Conservation (phyloP, 2,113 vertebrate species). For the Ellobius talpinus region DNA sequence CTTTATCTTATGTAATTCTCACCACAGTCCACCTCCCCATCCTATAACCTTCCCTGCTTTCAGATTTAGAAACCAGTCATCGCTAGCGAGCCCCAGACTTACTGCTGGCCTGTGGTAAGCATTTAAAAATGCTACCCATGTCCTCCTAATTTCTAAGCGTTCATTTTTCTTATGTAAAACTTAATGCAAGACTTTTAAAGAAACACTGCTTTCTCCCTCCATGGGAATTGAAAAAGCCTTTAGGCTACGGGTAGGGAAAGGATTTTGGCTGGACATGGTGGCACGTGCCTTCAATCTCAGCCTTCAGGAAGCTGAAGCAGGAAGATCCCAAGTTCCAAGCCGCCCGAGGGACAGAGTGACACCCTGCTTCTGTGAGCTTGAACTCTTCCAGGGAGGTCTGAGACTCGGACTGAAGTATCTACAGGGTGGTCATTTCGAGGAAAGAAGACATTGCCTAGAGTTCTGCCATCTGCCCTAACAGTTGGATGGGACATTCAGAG, state of each 20-base stretch:
- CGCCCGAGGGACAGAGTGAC: not conserved
- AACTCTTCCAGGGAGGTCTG: not conserved
- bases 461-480: not conserved
- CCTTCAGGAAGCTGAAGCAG: not conserved
- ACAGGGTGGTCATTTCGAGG: not conserved
- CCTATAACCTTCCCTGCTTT: constrained; percentile 20
- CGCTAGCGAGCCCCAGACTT: not conserved
- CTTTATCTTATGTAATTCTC: constrained; percentile 32
- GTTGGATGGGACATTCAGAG: not conserved
- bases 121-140: not conserved
- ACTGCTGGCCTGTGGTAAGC: not conserved
- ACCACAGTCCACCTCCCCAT: not conserved
- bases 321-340: not conserved
- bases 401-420: not conserved
- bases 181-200: constrained; percentile 44
- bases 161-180: not conserved
- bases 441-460: not conserved
- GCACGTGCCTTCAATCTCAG: not conserved
- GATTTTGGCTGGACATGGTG: not conserved
- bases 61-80: constrained; percentile 23
- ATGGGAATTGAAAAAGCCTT: not conserved
- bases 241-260: not conserved
- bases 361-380: not conserved
- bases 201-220: not conserved
- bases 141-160: constrained; percentile 13